Evolutionary conservation across 2,113 vertebrate genomes (phyloP).

Genomic region (Coturnix japonica): DNA sequence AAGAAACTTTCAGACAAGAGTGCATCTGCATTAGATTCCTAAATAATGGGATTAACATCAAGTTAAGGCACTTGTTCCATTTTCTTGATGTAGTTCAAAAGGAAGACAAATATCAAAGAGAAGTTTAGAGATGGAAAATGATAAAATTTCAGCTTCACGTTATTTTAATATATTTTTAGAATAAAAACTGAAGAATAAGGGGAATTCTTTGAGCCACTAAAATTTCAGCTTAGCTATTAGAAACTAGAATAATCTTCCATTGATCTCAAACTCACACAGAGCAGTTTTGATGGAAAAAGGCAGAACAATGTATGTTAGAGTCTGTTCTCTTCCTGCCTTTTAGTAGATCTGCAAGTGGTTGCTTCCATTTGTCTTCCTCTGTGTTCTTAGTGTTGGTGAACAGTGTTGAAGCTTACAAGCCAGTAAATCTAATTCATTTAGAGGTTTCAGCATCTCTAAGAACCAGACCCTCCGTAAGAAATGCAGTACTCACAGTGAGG

Average conservation of each 20-base stretch:
- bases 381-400: background rate
- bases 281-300: background rate
- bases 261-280: background rate
- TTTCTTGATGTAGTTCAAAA: background rate
- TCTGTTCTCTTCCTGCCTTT: background rate
- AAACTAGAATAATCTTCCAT: background rate
- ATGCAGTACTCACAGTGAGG: background rate
- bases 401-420: background rate
- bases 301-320: too few relatives aligned
- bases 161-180: background rate
- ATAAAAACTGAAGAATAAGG: background rate
- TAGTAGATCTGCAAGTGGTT: background rate
- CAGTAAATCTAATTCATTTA: background rate
- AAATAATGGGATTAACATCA: background rate
- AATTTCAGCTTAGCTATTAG: background rate
- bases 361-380: background rate
- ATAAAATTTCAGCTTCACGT: background rate
- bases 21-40: background rate
- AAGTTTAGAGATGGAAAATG: background rate
- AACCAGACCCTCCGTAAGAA: background rate
- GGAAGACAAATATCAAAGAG: background rate
- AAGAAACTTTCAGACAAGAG: constrained; percentile 15
- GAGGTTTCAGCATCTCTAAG: background rate
- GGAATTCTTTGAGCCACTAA: background rate
- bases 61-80: background rate